Conservation (phyloP, 2,888 invertebrate species). For the Cerceris ruficornis region DNA sequence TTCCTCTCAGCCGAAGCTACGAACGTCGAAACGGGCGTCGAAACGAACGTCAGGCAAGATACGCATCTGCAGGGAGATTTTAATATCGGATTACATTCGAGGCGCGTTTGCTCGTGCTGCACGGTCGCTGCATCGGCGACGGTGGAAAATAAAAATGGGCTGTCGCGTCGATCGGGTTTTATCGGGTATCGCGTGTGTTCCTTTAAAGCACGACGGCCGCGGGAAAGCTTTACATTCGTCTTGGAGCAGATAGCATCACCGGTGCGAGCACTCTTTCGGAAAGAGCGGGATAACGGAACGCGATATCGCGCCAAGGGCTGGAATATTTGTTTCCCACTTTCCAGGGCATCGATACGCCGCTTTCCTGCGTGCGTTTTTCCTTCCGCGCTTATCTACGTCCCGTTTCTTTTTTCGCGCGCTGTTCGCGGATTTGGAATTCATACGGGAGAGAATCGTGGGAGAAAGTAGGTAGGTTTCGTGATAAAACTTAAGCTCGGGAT, state of each 20-base stretch:
- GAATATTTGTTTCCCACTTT: neutral
- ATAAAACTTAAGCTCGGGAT: too few relatives aligned
- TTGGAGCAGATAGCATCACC: neutral
- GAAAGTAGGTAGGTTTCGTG: too few relatives aligned
- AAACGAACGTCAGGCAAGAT: neutral
- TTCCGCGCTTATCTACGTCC: too few relatives aligned
- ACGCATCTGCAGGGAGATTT: constrained; percentile 24
- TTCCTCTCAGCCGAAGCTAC: too few relatives aligned
- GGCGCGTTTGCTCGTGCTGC: neutral
- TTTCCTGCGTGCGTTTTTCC: too few relatives aligned
- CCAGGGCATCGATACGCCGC: too few relatives aligned
- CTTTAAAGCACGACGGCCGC: neutral
- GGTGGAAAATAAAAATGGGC: neutral
- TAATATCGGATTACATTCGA: constrained; percentile 17
- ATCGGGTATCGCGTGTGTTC: neutral
- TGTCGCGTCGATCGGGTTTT: neutral
- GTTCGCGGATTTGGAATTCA: too few relatives aligned
- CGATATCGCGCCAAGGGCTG: neutral
- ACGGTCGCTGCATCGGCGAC: neutral
- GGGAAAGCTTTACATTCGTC: neutral
- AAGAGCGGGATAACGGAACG: neutral
- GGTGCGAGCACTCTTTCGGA: neutral
- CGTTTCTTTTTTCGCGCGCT: too few relatives aligned
- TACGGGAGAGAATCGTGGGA: too few relatives aligned
- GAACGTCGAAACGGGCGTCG: neutral